These are phyloP conservation scores for Poliocrania exsul DNA, from an alignment of 2,797 vertebrate genomes.

Conservation along the genomic window DNA sequence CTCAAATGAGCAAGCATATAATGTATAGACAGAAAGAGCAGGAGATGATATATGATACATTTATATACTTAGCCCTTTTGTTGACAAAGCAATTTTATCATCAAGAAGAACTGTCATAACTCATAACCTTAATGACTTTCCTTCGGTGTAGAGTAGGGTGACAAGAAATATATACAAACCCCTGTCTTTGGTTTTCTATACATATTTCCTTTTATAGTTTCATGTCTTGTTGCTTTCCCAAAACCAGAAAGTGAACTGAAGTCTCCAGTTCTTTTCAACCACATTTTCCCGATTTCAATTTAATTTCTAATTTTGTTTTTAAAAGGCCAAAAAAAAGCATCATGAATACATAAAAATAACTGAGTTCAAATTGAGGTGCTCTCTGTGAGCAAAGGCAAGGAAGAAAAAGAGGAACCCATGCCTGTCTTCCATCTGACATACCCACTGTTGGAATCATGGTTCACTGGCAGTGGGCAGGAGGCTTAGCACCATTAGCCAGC, in stretches of 20 bases:
- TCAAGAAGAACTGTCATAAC: not conserved
- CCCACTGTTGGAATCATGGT: not conserved
- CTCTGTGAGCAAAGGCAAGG: not conserved
- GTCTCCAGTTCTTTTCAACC: not conserved
- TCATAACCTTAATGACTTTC: not conserved
- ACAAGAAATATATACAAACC: not conserved
- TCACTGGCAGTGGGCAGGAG: not conserved
- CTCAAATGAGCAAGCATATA: not conserved
- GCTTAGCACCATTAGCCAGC: not conserved
- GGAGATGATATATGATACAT: not conserved
- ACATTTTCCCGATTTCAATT: not conserved
- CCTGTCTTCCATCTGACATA: not conserved
- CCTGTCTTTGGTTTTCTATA: not conserved
- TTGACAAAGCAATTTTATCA: conserved; percentile 40
- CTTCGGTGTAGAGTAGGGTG: not conserved
- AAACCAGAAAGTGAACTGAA: not conserved
- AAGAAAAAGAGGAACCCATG: not conserved
- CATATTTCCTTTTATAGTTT: not conserved
- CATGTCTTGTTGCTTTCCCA: not conserved
- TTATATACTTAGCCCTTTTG: not conserved
- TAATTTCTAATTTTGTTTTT: not conserved
- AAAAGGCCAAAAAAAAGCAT: not conserved
- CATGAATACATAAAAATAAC: not conserved
- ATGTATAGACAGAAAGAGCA: not conserved
- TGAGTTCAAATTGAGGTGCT: not conserved